phyloP scores from a whole-genome alignment of 2,113 vertebrate species.

The Puntigrus tetrazona region DNA sequence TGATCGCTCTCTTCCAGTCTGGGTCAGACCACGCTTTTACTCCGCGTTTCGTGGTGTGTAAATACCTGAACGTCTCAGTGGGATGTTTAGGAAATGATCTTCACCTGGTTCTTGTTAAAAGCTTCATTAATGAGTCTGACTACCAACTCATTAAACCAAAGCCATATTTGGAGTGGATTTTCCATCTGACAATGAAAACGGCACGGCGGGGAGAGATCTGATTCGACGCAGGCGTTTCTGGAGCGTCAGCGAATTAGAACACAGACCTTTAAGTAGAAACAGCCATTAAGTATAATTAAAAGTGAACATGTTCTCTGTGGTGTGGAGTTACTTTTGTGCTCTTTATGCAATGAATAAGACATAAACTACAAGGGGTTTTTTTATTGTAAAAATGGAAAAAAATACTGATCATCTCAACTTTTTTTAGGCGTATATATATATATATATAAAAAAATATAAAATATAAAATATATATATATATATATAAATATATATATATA shows the following conservation, averaged over 20 bases:
- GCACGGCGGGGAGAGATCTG: neutral
- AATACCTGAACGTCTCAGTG: neutral
- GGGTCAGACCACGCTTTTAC: neutral
- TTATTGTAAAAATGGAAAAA: too few relatives aligned
- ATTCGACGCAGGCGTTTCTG: neutral
- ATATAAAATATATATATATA: too few relatives aligned
- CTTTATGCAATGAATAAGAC: too few relatives aligned
- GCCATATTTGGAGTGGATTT: neutral
- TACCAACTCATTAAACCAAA: neutral
- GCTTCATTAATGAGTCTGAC: slow-evolving; percentile 18
- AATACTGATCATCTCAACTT: too few relatives aligned
- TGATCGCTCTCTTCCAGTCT: neutral
- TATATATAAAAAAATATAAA: too few relatives aligned
- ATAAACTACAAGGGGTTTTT: too few relatives aligned
- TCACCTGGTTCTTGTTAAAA: slow-evolving; percentile 6
- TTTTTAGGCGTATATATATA: too few relatives aligned
- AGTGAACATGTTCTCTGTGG: neutral
- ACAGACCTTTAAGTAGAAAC: neutral
- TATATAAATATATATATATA: too few relatives aligned
- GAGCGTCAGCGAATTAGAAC: neutral
- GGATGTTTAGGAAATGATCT: neutral
- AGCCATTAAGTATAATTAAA: neutral
- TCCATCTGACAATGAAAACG: neutral
- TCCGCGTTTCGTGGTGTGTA: neutral
- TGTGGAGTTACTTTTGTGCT: neutral